Evolutionary conservation across 1,140 invertebrate genomes (phyloP), one percentile per base, ranked within the genome.

Genomic region (Ylistrum balloti): DNA sequence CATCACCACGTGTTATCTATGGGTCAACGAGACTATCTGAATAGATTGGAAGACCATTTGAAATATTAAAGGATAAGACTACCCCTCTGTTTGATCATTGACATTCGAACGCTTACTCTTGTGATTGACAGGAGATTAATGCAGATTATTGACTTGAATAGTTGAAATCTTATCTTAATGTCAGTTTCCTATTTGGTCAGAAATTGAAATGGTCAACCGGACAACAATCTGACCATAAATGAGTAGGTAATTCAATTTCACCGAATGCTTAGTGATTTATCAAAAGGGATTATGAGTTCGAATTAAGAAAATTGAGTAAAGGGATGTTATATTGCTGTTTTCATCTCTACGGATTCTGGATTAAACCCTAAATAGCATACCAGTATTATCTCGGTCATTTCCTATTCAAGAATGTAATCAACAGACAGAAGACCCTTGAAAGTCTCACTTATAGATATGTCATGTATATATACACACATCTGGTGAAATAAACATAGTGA

Each of bases 21-120:
- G 22, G n/a, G 56, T 28, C 56, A 74, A 74, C 56, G 0, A 7
- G 56, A 74, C 56, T 74, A 74, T 74, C 56, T 74, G 56, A 74
- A 74, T 74, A 28, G 56, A 74, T 74, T 22, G n/a, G 56, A 74
- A 74, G 56, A 74, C 56, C 56, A 74, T n/a, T n/a, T 74, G 56
- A 28, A 74, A 74, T 74, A 74, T 74, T 28, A 74, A n/a, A 74
- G 20, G 56, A 74, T 74, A 74, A 74, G 56, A 74, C 56, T 74
- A n/a, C n/a, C n/a, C 13, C 22, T n/a, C 56, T 74, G 56, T 74
- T n/a, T 74, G n/a, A 74, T 74, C 56, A 11, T 1, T 74, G 22
- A 1, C 56, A 74, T 74, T 28, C 13, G n/a, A n/a, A 74, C 1
- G 22, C 3, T 74, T 74, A 11, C 28, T 74, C 56, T 74, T 0